Evolutionary conservation across 2,797 vertebrate genomes (phyloP), one percentile per base, ranked within the genome.

Genomic region (Natrix natrix): DNA sequence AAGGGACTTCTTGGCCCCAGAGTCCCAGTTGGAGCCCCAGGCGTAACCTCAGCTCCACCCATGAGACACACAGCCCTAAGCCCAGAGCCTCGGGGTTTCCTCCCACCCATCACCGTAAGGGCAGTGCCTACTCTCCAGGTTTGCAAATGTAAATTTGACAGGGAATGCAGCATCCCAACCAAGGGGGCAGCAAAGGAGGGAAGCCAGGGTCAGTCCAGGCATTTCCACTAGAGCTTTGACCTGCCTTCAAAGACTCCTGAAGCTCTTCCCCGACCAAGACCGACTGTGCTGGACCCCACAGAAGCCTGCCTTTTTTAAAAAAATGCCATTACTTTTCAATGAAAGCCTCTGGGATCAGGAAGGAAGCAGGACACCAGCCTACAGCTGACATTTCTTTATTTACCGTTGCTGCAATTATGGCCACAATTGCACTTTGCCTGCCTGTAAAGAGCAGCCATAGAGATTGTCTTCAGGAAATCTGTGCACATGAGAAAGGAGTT

Each of bases 401-500:
- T 78, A 22, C 74, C 20, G 1, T 78, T 24, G 74, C 74, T 8
- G 0, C 20, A 83, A 83, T 43, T 37, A 48, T 8, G 43, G 74
- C 37, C 37, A 24, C 74, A 48, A 83, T 24, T 22, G 20, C 17
- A 83, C 37, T 48, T 83, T 24, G 37, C 74, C 74, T 24, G 37
- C 66, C 97, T 93, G 95, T 69, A 60, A 96, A 97, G 4, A 96
- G 96, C 93, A 89, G 94, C 95, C 0, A 94, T 5, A 93, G 94
- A 94, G 96, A 87, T 32, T 63, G 96, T 93, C 97, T 96, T 96
- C 97, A 96, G 97, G 93, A 97, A 97, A 97, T 97, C 96, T 94
- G 48, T 32, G 90, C 96, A 54, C 94, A 94, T 97, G 97, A 97
- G 95, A 97, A 98, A 97, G 96, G 97, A 97, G 97, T 96, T 97